Evolutionary conservation across 2,888 invertebrate genomes (phyloP), one percentile per base, ranked within the genome.

Genomic region (Germaria angustata): DNA sequence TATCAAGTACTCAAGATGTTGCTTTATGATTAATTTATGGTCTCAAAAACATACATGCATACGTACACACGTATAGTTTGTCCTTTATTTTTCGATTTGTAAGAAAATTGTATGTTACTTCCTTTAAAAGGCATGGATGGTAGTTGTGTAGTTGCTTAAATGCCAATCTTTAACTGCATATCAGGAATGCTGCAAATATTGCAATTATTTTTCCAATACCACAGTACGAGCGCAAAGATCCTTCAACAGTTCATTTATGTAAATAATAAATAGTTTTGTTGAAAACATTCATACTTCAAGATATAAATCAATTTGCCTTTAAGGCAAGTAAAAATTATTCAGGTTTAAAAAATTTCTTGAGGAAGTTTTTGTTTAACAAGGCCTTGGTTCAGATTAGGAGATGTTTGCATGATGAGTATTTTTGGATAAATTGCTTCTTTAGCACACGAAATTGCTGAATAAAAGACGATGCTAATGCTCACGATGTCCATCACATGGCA

Each of bases 1-100:
- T 15, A 68, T 17, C 24, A 68, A 53, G 51, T 68, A 53, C 17
- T 17, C 53, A 68, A 53, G 15, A 36, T 66, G 2, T 63, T 44
- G 3, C 11, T 15, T 24, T 44, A 4, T 17, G 28, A 4, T 11
- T 17, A 9, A 8, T 61, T 24, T 39, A 36, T 20, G 24, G 13
- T 46, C n/a, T n/a, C n/a, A n/a, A n/a, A n/a, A n/a, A n/a, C n/a
- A n/a, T n/a, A n/a, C n/a, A n/a, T n/a, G n/a, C n/a, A n/a, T n/a
- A n/a, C n/a, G n/a, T n/a, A n/a, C n/a, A n/a, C n/a, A n/a, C n/a
- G n/a, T n/a, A n/a, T n/a, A n/a, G n/a, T n/a, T n/a, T n/a, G n/a
- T n/a, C n/a, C 20, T 46, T 8, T 28, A 20, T 36, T 20, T 20
- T 7, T 22, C 15, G 1, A 41, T 20, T 57, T 36, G n/a, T 66